A percentile compares a stretch with the other conserved stretches of the same genome.
Evolutionary conservation across 2,797 vertebrate species (phyloP).

Genomic region (Arrhamphus sclerolepis): DNA sequence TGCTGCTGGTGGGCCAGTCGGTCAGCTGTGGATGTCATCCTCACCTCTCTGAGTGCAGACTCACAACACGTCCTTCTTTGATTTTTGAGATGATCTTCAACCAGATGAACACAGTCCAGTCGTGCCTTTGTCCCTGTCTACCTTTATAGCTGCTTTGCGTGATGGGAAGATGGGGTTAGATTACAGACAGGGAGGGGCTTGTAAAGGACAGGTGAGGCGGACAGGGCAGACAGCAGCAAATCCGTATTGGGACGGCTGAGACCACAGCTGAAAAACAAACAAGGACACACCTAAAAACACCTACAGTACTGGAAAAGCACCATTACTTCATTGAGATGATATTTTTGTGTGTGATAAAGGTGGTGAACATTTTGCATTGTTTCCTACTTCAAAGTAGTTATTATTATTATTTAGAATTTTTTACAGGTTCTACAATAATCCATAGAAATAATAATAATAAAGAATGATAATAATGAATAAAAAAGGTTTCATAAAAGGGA

Average conservation of each 20-base stretch:
- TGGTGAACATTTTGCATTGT: not conserved
- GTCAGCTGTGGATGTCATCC: constrained; percentile 73
- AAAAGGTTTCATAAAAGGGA: not conserved
- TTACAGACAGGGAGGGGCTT: constrained; percentile 54
- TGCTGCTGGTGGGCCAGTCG: constrained; percentile 62
- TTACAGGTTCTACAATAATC: not conserved
- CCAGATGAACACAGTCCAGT: constrained; percentile 1
- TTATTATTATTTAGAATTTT: not conserved
- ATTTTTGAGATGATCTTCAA: constrained; percentile 1
- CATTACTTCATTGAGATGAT: constrained; percentile 1
- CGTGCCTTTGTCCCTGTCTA: constrained; percentile 9
- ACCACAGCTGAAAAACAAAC: constrained; percentile 59
- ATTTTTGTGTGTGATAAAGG: not conserved
- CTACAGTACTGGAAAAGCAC: constrained; percentile 3
- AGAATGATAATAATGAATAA: no score
- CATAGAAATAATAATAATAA: not conserved
- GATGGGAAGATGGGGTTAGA: constrained; percentile 11
- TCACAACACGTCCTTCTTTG: not conserved
- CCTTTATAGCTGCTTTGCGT: constrained; percentile 43
- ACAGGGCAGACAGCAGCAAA: constrained; percentile 48
- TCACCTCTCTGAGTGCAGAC: constrained; percentile 12
- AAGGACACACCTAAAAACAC: constrained; percentile 56
- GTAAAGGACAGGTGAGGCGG: constrained; percentile 42
- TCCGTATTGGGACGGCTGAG: constrained; percentile 14
- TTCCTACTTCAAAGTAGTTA: not conserved